Evolutionary conservation across 2,797 vertebrate species (phyloP).

Genomic region (Etheostoma nigrum): DNA sequence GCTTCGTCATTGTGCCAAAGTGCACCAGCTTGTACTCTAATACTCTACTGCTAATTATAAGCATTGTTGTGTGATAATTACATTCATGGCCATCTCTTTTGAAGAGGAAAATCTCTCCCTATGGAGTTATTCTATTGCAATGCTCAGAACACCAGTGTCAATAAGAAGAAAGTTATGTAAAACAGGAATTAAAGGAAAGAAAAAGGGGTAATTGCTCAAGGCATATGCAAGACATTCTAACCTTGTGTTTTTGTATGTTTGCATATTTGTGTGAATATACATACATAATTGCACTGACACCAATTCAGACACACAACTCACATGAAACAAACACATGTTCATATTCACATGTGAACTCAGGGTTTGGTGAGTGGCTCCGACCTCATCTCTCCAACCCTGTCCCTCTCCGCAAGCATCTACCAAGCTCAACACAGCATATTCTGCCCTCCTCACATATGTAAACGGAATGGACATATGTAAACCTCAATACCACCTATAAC

Average conservation of each 20-base stretch:
- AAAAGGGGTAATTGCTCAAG: slow-evolving; percentile 21
- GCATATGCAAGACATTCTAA: slow-evolving; percentile 9
- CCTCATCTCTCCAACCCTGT: not conserved
- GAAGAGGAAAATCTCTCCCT: slow-evolving; percentile 60
- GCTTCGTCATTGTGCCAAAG: slow-evolving; percentile 42
- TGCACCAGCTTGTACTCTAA: slow-evolving; percentile 39
- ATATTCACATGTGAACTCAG: not conserved
- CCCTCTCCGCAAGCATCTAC: not conserved
- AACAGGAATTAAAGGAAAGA: slow-evolving; percentile 25
- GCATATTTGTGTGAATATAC: slow-evolving; percentile 12
- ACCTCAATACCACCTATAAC: not conserved
- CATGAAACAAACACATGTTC: not conserved
- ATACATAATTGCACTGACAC: not conserved
- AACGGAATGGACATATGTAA: too few relatives aligned
- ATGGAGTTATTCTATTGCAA: slow-evolving; percentile 43
- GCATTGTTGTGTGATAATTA: slow-evolving; percentile 66
- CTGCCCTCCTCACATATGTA: not conserved
- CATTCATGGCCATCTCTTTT: slow-evolving; percentile 57
- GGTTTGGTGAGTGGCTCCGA: not conserved
- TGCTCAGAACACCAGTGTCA: slow-evolving; percentile 33
- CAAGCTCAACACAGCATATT: not conserved
- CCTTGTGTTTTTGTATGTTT: slow-evolving; percentile 2
- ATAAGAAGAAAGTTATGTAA: slow-evolving; percentile 11
- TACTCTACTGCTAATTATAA: slow-evolving; percentile 59
- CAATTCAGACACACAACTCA: not conserved